A percentile compares a stretch with the other conserved stretches of the same genome.
These are phyloP conservation scores for Smittia sp. DNA, from an alignment of 2,888 invertebrate species.

Conservation along the genomic window DNA sequence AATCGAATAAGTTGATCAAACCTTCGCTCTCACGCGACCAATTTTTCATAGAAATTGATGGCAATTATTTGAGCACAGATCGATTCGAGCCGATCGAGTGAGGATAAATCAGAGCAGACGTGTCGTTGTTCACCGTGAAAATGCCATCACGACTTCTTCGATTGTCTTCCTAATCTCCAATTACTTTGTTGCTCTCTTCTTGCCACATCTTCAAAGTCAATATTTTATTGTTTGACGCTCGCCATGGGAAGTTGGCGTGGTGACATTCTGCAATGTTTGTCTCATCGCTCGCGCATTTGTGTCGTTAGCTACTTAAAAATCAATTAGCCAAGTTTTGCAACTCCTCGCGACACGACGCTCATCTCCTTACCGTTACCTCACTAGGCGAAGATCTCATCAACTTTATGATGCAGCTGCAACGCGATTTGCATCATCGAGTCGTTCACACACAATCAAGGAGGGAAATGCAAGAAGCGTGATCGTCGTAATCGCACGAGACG, in stretches of 20 bases:
- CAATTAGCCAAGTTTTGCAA: not conserved
- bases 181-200: constrained; percentile 24
- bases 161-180: constrained; percentile 32
- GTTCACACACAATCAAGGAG: not conserved
- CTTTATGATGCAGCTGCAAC: constrained; percentile 20
- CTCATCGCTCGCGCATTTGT: not conserved
- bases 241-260: not conserved
- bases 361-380: not conserved
- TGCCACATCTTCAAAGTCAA: constrained; percentile 17
- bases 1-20: too few relatives aligned
- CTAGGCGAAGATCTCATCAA: not conserved
- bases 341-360: not conserved
- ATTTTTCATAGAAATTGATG: not conserved
- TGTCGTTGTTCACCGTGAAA: constrained; percentile 18
- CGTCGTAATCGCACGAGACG: not conserved
- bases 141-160: constrained; percentile 33
- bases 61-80: not conserved
- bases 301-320: constrained; percentile 22
- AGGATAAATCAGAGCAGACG: not conserved
- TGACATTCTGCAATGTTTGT: not conserved
- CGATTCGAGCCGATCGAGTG: not conserved
- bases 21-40: not conserved
- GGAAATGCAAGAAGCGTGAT: not conserved
- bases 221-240: constrained; percentile 4
- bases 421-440: constrained; percentile 2